phyloP scores from a whole-genome alignment of 2,888 invertebrate genomes.

The Andrena trimmerana region DNA sequence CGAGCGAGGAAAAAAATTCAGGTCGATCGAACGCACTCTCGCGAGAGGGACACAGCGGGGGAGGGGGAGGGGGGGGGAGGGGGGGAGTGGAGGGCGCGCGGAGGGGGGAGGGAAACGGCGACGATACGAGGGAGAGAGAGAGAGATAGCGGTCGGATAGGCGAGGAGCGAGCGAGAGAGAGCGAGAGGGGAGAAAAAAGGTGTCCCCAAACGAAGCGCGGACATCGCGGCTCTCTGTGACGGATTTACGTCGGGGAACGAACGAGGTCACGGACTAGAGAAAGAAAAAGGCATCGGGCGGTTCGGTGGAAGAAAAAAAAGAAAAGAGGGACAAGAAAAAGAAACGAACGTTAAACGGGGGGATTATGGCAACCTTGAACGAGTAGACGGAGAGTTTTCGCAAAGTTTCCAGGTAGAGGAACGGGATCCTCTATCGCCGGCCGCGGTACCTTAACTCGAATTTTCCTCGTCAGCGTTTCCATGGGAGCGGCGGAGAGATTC shows the following conservation, averaged over 20 bases:
- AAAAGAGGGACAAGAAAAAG: slow-evolving; percentile 25
- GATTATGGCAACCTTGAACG: slow-evolving; percentile 71
- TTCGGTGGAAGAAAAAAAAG: slow-evolving; percentile 21
- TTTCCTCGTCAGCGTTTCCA: slow-evolving; percentile 20
- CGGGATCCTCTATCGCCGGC: slow-evolving; percentile 14
- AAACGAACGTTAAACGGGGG: slow-evolving; percentile 59
- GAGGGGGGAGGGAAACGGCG: slow-evolving; percentile 2
- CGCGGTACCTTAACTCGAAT: slow-evolving; percentile 10
- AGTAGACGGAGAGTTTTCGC: slow-evolving; percentile 53
- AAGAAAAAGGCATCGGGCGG: slow-evolving; percentile 57
- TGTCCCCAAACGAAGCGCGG: slow-evolving; percentile 73
- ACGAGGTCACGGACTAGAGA: slow-evolving; percentile 74
- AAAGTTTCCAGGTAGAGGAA: slow-evolving; percentile 39
- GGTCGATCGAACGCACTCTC: slow-evolving; percentile 76
- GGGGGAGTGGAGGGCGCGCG: slow-evolving; percentile 36
- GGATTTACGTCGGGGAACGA: slow-evolving; percentile 73
- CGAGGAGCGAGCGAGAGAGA: slow-evolving; percentile 36
- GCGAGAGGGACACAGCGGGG: slow-evolving; percentile 60
- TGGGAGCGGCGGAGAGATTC: slow-evolving; percentile 3
- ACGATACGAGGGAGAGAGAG: slow-evolving; percentile 27
- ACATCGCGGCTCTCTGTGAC: slow-evolving; percentile 73
- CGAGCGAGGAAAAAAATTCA: slow-evolving; percentile 76
- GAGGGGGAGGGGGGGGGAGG: not conserved
- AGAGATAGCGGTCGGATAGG: slow-evolving; percentile 21
- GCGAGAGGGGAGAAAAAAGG: slow-evolving; percentile 38